Conservation (phyloP, 2,113 vertebrate species). For the Grus americana region DNA sequence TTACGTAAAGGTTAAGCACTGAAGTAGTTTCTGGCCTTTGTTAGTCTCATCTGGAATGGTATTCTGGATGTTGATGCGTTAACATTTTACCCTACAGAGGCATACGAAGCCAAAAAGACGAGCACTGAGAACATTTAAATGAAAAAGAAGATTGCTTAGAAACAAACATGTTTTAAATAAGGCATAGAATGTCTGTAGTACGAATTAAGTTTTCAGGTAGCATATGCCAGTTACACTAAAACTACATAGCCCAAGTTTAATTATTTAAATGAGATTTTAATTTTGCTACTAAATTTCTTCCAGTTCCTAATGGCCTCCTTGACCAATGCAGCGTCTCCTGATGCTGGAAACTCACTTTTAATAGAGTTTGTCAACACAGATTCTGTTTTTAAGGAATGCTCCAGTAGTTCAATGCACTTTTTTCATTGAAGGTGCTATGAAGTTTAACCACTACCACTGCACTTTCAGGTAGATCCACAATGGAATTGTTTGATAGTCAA, state of each 20-base stretch:
- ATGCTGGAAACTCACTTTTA: neutral
- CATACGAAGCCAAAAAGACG: slow-evolving; percentile 5
- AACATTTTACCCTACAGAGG: neutral
- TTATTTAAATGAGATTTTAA: slow-evolving; percentile 7
- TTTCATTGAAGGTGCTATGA: neutral
- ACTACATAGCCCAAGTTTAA: neutral
- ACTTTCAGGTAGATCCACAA: neutral
- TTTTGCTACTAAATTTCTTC: neutral
- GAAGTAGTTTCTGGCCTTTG: neutral
- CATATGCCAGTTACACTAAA: neutral
- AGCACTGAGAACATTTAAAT: neutral
- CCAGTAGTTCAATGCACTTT: neutral
- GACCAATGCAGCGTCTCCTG: neutral
- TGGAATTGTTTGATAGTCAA: neutral
- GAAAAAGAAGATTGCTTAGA: neutral
- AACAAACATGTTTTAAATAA: neutral
- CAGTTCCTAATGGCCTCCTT: neutral
- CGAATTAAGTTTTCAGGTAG: neutral
- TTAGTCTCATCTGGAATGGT: neutral
- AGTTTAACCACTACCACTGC: neutral
- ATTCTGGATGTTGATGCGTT: neutral
- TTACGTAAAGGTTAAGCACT: neutral
- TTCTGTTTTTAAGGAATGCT: neutral
- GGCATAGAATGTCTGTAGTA: neutral
- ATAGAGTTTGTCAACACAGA: neutral